Base-by-base conservation (phyloP, 2,797 vertebrate species). In the Alauda arvensis region DNA sequence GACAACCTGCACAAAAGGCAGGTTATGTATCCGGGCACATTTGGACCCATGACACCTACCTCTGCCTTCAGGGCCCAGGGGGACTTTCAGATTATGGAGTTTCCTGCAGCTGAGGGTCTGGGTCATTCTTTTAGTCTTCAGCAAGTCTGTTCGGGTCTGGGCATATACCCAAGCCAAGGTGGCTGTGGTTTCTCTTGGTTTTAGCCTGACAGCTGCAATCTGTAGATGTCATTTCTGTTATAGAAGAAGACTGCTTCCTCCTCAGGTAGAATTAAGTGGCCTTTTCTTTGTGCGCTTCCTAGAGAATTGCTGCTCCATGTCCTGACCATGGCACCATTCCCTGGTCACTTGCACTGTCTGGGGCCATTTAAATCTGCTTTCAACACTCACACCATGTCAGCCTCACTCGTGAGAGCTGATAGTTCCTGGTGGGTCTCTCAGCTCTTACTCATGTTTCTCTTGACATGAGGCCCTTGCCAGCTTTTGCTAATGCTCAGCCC, bases 291-390 rank as follows among this genome's bases (percentile, higher is more conserved):
- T 7, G 8, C 25, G 15, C 18, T 60, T 67, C 16, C 62, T 67
- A 29, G 48, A 37, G 55, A 80, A 13, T 42, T 34, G 46, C 39
- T 20, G 14, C 0, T 1, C 26, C 7, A 2, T 46, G 8, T 40
- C 31, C 34, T 86, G 46, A 14, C 33, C 11, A 9, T 0, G 1
- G 52, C 52, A 52, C 25, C 21, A 26, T 3, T 18, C 26, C 28
- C 37, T 12, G 14, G 52, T n/a, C 28, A n/a, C 45, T 65, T 0
- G 0, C 15, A 31, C 53, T 60, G 16, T n/a, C 12, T 2, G 2
- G 28, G 18, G 16, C 14, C 3, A 3, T 55, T 61, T 74, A n/a
- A 33, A 21, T 61, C 61, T 37, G 10, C 33, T 28, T 31, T 42
- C 31, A 67, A 1, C 11, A 13, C 19, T 42, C 14, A 12, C 14